phyloP scores from a whole-genome alignment of 2,888 invertebrate genomes.

The Piscicola geometra region DNA sequence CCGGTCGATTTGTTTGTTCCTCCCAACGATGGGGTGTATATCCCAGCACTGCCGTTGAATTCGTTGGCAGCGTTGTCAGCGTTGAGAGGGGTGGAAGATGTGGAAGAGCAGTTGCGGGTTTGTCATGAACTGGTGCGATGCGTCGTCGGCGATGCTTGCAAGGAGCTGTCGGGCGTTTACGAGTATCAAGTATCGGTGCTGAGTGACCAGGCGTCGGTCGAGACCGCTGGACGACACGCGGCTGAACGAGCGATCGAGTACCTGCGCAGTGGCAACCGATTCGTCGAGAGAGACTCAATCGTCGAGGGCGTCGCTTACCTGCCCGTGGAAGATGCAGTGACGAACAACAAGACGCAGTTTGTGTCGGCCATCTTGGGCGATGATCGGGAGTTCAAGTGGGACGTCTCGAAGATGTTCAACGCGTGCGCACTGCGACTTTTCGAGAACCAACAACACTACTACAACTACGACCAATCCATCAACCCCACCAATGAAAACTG shows the following conservation, averaged over 20 bases:
- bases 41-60: slow-evolving; percentile 37
- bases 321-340: slow-evolving; percentile 20
- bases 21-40: slow-evolving; percentile 19
- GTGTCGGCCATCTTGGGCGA: slow-evolving; percentile 40
- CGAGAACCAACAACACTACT: slow-evolving; percentile 1
- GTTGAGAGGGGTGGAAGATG: slow-evolving; percentile 33
- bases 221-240: slow-evolving; percentile 41
- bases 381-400: slow-evolving; percentile 42
- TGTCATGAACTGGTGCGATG: slow-evolving; percentile 38
- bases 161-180: slow-evolving; percentile 41
- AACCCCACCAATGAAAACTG: slow-evolving; percentile 32
- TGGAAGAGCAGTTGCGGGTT: slow-evolving; percentile 36
- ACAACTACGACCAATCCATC: background rate
- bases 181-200: slow-evolving; percentile 43
- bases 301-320: slow-evolving; percentile 38
- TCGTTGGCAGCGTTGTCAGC: slow-evolving; percentile 35
- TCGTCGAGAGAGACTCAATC: slow-evolving; percentile 41
- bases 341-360: slow-evolving; percentile 34
- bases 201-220: slow-evolving; percentile 38
- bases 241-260: slow-evolving; percentile 42
- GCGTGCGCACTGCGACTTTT: slow-evolving; percentile 39
- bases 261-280: slow-evolving; percentile 35
- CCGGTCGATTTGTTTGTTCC: slow-evolving; percentile 35
- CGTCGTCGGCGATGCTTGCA: slow-evolving; percentile 40
- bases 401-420: slow-evolving; percentile 39